Percentiles rank a stretch among this genome's conserved stretches.
Evolutionary conservation across 2,797 vertebrate genomes (phyloP).

Genomic region (Enteromius fasciolatus): DNA sequence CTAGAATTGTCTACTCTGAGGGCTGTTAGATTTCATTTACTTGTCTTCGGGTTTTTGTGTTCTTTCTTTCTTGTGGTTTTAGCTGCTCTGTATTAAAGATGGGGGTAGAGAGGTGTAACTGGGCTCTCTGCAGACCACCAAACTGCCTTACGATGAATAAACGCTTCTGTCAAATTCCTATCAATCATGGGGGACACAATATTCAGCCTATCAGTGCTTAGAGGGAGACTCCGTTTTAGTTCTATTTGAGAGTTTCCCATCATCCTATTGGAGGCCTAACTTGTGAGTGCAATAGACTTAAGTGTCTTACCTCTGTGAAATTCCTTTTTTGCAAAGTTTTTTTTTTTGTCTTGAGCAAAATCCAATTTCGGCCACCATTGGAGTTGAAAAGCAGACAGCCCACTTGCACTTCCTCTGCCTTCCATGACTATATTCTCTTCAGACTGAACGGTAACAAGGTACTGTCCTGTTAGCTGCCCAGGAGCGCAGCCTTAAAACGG

Average conservation of each 20-base stretch:
- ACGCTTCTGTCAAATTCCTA: slow-evolving; percentile 78
- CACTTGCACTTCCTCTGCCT: slow-evolving; percentile 83
- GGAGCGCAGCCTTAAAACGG: slow-evolving; percentile 77
- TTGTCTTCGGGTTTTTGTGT: slow-evolving; percentile 63
- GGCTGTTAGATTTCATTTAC: slow-evolving; percentile 81
- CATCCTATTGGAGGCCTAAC: slow-evolving; percentile 73
- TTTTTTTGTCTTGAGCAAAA: slow-evolving; percentile 61
- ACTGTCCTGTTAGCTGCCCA: slow-evolving; percentile 80
- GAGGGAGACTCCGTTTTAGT: slow-evolving; percentile 54
- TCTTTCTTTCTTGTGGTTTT: slow-evolving; percentile 77
- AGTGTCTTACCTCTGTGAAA: slow-evolving; percentile 66
- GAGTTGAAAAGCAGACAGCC: slow-evolving; percentile 78
- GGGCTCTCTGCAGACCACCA: slow-evolving; percentile 86
- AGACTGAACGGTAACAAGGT: slow-evolving; percentile 80
- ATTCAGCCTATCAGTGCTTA: slow-evolving; percentile 58
- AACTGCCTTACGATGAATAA: slow-evolving; percentile 85
- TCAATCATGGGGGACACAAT: slow-evolving; percentile 72
- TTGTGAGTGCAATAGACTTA: slow-evolving; percentile 78
- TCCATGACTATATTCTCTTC: slow-evolving; percentile 75
- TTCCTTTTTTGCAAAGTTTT: slow-evolving; percentile 62
- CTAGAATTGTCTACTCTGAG: slow-evolving; percentile 94
- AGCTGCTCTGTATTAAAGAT: slow-evolving; percentile 81
- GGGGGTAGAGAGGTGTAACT: slow-evolving; percentile 83
- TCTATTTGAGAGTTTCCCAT: slow-evolving; percentile 55
- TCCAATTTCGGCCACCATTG: slow-evolving; percentile 49